Evolutionary conservation across 2,113 vertebrate species (phyloP).

Genomic region (Gracilinanus agilis): DNA sequence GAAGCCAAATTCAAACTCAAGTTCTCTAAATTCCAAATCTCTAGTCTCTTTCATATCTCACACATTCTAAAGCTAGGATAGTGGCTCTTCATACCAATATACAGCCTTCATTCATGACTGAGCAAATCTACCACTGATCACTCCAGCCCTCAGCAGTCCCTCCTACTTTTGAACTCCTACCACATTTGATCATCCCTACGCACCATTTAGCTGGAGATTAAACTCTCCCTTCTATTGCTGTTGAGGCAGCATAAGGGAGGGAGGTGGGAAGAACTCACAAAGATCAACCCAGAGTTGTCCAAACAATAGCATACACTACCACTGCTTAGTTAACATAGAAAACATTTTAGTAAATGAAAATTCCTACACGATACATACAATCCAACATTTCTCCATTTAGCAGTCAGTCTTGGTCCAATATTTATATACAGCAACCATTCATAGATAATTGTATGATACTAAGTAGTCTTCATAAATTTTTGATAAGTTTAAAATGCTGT

Average conservation of each 20-base stretch:
- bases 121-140: background rate
- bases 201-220: background rate
- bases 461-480: background rate
- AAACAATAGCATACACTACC: background rate
- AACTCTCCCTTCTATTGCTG: background rate
- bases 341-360: constrained; percentile 31
- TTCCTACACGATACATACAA: constrained; percentile 34
- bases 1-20: background rate
- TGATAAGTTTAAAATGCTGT: background rate
- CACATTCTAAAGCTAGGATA: background rate
- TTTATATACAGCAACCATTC: background rate
- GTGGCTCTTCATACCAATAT: background rate
- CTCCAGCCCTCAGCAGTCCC: background rate
- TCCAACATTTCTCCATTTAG: constrained; percentile 46
- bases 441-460: background rate
- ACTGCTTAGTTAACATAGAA: constrained; percentile 23
- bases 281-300: background rate
- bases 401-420: constrained; percentile 1
- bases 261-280: background rate
- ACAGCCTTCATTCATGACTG: background rate
- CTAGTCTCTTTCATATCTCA: background rate
- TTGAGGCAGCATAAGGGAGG: background rate
- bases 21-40: background rate
- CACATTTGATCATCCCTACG: background rate
- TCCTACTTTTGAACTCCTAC: background rate